Percentiles rank a stretch among this genome's conserved stretches.
phyloP scores from a whole-genome alignment of 2,113 vertebrate species.

The Pituophis catenifer region DNA sequence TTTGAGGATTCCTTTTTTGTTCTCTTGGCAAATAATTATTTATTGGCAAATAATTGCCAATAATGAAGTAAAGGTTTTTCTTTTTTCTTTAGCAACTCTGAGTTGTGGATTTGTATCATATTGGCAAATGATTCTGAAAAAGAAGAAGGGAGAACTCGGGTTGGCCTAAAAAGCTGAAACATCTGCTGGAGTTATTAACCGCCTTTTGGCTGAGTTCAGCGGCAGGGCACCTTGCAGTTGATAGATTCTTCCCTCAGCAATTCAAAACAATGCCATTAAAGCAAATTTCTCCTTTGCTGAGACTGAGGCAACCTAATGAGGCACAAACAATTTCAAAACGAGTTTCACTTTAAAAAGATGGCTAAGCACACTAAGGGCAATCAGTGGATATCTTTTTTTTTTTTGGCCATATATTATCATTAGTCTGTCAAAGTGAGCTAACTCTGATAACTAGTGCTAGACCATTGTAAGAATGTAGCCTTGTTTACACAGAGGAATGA shows the following conservation, averaged over 20 bases:
- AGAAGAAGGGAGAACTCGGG: constrained; percentile 34
- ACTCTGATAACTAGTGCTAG: constrained; percentile 14
- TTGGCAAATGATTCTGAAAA: constrained; percentile 51
- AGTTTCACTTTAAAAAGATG: constrained; percentile 59
- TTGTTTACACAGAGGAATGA: constrained; percentile 37
- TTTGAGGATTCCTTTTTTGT: constrained; percentile 6
- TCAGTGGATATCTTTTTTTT: constrained; percentile 23
- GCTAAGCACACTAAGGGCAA: constrained; percentile 41
- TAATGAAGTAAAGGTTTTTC: constrained; percentile 26
- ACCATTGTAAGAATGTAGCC: constrained; percentile 4
- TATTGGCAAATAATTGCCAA: not conserved
- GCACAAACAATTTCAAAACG: constrained; percentile 63
- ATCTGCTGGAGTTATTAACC: constrained; percentile 70
- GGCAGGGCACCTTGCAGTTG: constrained; percentile 63
- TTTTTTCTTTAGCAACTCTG: not conserved
- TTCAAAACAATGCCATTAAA: constrained; percentile 67
- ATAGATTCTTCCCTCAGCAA: constrained; percentile 62
- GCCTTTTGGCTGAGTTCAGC: constrained; percentile 70
- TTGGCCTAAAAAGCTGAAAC: constrained; percentile 66
- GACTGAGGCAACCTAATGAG: constrained; percentile 53
- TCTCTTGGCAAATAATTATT: not conserved
- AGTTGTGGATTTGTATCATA: constrained; percentile 47
- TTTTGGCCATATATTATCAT: not conserved
- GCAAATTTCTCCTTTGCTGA: constrained; percentile 64
- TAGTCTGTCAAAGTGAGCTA: constrained; percentile 30